Percentiles rank a stretch among this genome's conserved stretches.
phyloP scores from a whole-genome alignment of 1,140 invertebrate species.

The Drosophila sulfurigaster region DNA sequence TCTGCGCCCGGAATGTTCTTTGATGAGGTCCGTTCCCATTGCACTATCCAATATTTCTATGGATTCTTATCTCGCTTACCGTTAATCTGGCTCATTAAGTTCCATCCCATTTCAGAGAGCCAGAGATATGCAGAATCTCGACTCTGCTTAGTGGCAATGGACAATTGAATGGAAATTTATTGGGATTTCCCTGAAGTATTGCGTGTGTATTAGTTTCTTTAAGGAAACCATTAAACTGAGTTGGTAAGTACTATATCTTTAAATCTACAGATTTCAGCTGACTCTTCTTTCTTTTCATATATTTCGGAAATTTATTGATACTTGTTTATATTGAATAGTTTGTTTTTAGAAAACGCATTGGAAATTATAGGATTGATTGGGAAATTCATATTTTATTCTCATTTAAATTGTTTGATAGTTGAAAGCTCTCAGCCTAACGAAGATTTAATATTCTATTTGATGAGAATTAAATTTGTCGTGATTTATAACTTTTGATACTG shows the following conservation, averaged over 20 bases:
- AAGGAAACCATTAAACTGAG: constrained; percentile 9
- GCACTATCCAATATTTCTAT: constrained; percentile 6
- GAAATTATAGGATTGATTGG: too few species aligned
- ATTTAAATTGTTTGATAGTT: too few species aligned
- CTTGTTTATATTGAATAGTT: background rate
- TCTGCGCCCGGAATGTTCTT: constrained; percentile 48
- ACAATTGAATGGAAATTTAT: constrained; percentile 80
- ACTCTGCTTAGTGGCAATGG: constrained; percentile 54
- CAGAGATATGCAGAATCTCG: background rate
- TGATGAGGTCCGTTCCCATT: constrained; percentile 43
- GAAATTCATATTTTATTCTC: too few species aligned
- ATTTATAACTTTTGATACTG: too few species aligned
- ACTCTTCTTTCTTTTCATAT: background rate
- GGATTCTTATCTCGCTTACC: constrained; percentile 73
- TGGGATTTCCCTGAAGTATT: constrained; percentile 77
- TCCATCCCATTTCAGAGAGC: constrained; percentile 32
- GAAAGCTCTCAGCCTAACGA: too few species aligned
- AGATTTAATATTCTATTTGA: too few species aligned
- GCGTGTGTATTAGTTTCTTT: constrained; percentile 30
- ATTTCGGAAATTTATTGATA: constrained; percentile 2
- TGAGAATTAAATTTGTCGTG: too few species aligned
- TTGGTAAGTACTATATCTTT: background rate
- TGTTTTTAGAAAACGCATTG: too few species aligned
- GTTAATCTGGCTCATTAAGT: constrained; percentile 80
- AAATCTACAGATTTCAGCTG: constrained; percentile 1